A percentile compares a stretch with the other conserved stretches of the same genome.
These are phyloP conservation scores for Brachyalestes nurse DNA, from an alignment of 2,797 vertebrate genomes.

Conservation along the genomic window DNA sequence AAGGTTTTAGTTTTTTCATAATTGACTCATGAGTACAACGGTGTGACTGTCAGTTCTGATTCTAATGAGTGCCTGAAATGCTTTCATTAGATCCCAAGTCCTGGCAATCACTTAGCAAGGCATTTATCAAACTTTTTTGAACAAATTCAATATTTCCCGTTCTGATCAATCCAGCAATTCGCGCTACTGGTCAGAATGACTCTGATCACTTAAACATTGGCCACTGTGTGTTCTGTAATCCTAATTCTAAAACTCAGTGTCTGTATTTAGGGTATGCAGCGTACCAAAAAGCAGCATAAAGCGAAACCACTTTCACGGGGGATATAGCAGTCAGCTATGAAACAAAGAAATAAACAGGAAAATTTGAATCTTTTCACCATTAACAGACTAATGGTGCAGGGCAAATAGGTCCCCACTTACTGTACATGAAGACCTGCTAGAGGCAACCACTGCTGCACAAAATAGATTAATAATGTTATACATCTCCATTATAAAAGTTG, in stretches of 20 bases:
- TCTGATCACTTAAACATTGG: not conserved
- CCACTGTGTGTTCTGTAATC: not conserved
- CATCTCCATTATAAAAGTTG: constrained; percentile 42
- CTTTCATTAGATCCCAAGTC: constrained; percentile 14
- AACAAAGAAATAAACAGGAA: constrained; percentile 44
- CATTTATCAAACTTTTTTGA: not conserved
- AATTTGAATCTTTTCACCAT: constrained; percentile 61
- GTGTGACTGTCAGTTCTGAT: constrained; percentile 22
- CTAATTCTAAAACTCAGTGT: not conserved
- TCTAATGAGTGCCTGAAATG: constrained; percentile 2
- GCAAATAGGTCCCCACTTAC: constrained; percentile 61
- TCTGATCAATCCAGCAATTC: not conserved
- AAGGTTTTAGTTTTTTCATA: constrained; percentile 35
- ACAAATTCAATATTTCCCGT: not conserved
- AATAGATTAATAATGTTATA: constrained; percentile 43
- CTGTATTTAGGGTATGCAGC: constrained; percentile 12
- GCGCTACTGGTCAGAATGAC: not conserved
- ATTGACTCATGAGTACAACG: constrained; percentile 5
- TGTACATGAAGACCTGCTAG: constrained; percentile 60
- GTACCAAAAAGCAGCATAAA: constrained; percentile 24
- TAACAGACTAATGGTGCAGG: constrained; percentile 63
- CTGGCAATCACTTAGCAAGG: not conserved
- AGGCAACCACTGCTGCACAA: constrained; percentile 55
- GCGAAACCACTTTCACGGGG: constrained; percentile 42
- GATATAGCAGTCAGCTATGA: constrained; percentile 46